These are phyloP conservation scores for Aldabrachelys gigantea DNA, from an alignment of 2,113 vertebrate genomes.

Conservation along the genomic window DNA sequence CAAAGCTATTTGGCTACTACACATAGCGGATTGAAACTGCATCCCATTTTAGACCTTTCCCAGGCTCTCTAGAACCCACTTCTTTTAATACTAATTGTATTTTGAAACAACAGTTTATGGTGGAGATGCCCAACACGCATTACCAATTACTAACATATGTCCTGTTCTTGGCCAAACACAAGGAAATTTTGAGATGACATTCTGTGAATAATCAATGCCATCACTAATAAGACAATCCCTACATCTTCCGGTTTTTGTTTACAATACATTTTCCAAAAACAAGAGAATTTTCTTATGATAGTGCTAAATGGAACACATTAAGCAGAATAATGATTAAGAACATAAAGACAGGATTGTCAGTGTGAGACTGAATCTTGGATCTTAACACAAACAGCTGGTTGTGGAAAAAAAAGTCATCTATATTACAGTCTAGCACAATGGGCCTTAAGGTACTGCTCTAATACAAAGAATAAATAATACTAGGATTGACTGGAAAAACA, in stretches of 20 bases:
- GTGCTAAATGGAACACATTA: slow-evolving; percentile 59
- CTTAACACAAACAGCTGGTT: not conserved
- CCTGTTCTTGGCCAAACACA: slow-evolving; percentile 37
- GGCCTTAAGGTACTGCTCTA: not conserved
- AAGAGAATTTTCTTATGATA: slow-evolving; percentile 30
- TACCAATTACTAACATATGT: slow-evolving; percentile 77
- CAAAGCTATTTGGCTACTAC: slow-evolving; percentile 22
- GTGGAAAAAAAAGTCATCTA: not conserved
- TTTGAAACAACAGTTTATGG: slow-evolving; percentile 70
- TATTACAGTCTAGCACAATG: not conserved
- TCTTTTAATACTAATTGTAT: slow-evolving; percentile 66
- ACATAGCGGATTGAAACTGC: not conserved
- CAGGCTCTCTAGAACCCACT: slow-evolving; percentile 34
- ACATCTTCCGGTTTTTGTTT: slow-evolving; percentile 44
- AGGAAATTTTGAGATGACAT: slow-evolving; percentile 17
- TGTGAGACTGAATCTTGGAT: not conserved
- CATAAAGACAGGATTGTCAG: not conserved
- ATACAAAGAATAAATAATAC: not conserved
- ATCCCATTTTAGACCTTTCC: slow-evolving; percentile 50
- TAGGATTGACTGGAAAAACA: not conserved
- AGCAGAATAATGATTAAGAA: slow-evolving; percentile 33
- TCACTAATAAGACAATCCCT: slow-evolving; percentile 44
- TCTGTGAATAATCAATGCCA: slow-evolving; percentile 66
- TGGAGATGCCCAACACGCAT: slow-evolving; percentile 35
- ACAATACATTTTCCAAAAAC: slow-evolving; percentile 24